These are phyloP conservation scores for Cotesia vestalis DNA, from an alignment of 1,140 invertebrate species.

Conservation along the genomic window DNA sequence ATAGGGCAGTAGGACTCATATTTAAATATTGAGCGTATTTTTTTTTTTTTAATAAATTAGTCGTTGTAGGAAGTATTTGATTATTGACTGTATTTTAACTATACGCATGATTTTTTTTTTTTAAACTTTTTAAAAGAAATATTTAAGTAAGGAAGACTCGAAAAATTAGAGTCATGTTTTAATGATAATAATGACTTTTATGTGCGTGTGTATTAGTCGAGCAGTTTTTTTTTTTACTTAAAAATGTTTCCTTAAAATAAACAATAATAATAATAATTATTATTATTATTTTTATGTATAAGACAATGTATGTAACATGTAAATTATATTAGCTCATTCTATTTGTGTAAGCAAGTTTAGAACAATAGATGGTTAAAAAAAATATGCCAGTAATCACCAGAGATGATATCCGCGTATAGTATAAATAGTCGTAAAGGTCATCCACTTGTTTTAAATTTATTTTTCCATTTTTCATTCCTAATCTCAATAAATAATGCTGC, in stretches of 20 bases:
- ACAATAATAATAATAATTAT: not conserved
- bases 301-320: too few relatives aligned
- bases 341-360: conserved; percentile 31
- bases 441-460: conserved; percentile 22
- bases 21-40: conserved; percentile 63
- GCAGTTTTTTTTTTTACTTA: conserved; percentile 4
- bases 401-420: conserved; percentile 52
- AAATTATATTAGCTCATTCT: not conserved
- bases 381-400: conserved; percentile 45
- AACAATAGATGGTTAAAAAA: conserved; percentile 43
- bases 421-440: conserved; percentile 52
- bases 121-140: not conserved
- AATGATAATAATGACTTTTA: conserved; percentile 14
- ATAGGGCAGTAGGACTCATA: conserved; percentile 55
- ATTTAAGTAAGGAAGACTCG: too few relatives aligned
- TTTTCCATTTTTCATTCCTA: conserved; percentile 33
- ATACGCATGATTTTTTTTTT: conserved; percentile 52
- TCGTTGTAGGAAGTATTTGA: conserved; percentile 63
- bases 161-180: not conserved
- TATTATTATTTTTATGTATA: too few relatives aligned
- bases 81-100: conserved; percentile 59
- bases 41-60: conserved; percentile 47
- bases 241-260: conserved; percentile 2
- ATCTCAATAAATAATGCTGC: not conserved
- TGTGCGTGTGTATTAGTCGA: conserved; percentile 24